These are phyloP conservation scores for Ophion ellenae DNA, from an alignment of 2,888 invertebrate species.

Conservation along the genomic window DNA sequence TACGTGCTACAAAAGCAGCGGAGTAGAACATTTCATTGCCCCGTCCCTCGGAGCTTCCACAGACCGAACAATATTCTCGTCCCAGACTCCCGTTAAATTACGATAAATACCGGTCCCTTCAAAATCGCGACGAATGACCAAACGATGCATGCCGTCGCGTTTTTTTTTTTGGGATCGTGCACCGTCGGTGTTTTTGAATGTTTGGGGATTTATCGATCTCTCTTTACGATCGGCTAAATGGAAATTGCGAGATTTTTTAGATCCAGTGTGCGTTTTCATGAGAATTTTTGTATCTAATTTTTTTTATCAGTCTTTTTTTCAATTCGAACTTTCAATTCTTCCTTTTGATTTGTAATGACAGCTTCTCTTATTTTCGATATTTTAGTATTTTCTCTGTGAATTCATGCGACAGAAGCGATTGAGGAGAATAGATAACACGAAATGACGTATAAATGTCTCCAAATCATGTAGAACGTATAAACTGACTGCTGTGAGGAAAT, in stretches of 20 bases:
- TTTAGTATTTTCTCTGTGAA: neutral
- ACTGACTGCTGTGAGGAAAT: neutral
- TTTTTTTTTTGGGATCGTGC: neutral
- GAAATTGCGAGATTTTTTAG: slow-evolving; percentile 1
- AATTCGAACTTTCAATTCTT: neutral
- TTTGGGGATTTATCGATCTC: slow-evolving; percentile 22
- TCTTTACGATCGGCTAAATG: slow-evolving; percentile 3
- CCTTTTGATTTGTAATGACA: neutral
- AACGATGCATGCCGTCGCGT: slow-evolving; percentile 46
- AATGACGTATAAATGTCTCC: neutral
- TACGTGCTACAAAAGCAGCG: slow-evolving; percentile 47
- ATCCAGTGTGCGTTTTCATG: too few relatives aligned
- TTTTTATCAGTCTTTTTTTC: neutral
- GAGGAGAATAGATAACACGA: neutral
- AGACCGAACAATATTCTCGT: slow-evolving; percentile 49
- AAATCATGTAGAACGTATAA: slow-evolving; percentile 14
- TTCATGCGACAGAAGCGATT: neutral
- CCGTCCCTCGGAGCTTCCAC: slow-evolving; percentile 3
- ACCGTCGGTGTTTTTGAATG: neutral
- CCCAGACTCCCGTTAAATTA: slow-evolving; percentile 52
- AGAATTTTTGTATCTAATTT: too few relatives aligned
- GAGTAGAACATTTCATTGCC: slow-evolving; percentile 60
- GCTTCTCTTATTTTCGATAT: neutral
- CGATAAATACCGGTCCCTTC: slow-evolving; percentile 61
- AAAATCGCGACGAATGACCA: slow-evolving; percentile 59